Evolutionary conservation across 2,797 vertebrate species (phyloP).

Genomic region (Periophthalmus magnuspinnatus): DNA sequence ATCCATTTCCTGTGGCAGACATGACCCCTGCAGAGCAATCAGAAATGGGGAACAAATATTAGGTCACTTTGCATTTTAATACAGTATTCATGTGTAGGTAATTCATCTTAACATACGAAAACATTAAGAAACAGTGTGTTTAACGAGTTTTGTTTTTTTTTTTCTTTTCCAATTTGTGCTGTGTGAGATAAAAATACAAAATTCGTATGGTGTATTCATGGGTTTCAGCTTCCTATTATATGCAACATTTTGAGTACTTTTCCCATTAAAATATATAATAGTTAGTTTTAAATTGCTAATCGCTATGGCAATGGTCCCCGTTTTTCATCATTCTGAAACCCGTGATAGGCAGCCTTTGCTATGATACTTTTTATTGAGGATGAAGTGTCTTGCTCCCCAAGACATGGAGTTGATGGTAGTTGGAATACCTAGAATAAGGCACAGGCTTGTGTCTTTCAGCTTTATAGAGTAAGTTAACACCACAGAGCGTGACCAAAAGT

Average conservation of each 20-base stretch:
- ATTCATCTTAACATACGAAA: neutral
- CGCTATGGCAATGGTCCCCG: no score
- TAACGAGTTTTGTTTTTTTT: neutral
- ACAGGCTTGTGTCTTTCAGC: neutral
- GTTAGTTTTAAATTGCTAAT: no score
- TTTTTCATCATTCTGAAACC: no score
- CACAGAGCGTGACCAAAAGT: neutral
- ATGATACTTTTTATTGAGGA: neutral
- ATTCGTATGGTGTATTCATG: neutral
- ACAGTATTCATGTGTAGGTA: neutral
- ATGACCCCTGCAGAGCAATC: constrained; percentile 80
- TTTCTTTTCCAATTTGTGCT: neutral
- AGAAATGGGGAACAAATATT: constrained; percentile 5
- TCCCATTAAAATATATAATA: no score
- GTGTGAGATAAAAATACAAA: neutral
- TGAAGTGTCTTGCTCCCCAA: no score
- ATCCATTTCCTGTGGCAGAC: constrained; percentile 89
- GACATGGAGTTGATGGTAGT: neutral
- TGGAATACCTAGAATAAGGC: neutral
- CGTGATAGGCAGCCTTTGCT: neutral
- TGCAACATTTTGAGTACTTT: no score
- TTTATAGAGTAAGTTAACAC: neutral
- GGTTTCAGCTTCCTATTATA: no score
- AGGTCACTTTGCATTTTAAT: constrained; percentile 1
- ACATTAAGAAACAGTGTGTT: neutral